Base-by-base conservation (phyloP, 2,797 vertebrate genomes). In the Hybognathus amarus region DNA sequence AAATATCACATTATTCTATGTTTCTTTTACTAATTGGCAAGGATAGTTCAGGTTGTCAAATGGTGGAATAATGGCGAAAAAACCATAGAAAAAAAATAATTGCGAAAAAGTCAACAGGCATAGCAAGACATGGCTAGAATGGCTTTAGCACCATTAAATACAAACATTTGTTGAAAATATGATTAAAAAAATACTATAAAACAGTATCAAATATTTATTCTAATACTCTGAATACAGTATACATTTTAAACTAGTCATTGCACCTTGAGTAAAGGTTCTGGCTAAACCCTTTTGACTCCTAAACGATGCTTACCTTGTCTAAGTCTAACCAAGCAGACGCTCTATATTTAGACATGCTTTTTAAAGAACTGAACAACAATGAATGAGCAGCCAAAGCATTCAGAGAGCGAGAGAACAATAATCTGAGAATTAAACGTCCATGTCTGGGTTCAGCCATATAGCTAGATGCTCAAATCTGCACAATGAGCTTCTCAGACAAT, bases 391-490 rank as follows among this genome's bases (percentile, higher is more conserved):
- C 33, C 33, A 59, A 56, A 59, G 11, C 13, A 76, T 76, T 59
- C 15, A 17, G 56, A 54, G 56, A 13, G 30, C 27, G 36, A 54
- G 52, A 40, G 64, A 47, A 47, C 66, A 47, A n/a, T 18, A 78
- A 82, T 82, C 84, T 85, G 79, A 38, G 24, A 66, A 82, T 78
- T 85, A 82, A 77, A 82, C 13, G 13, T 42, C 70, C 66, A 50
- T 71, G 64, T 82, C 73, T 64, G 82, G 77, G 64, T 30, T 36
- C 45, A 70, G 71, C 13, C 61, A 47, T 52, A 70, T n/a, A 81
- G 59, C 56, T 67, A 59, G 75, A 70, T 47, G n/a, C 22, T 56
- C 76, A 77, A 66, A 84, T 70, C 61, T 59, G 15, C 15, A 45
- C 73, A 63, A 56, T 69, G 78, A 22, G 79, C 74, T 85, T 81